Conservation (phyloP, 2,113 vertebrate species). For the Eulacestoma nigropectus region DNA sequence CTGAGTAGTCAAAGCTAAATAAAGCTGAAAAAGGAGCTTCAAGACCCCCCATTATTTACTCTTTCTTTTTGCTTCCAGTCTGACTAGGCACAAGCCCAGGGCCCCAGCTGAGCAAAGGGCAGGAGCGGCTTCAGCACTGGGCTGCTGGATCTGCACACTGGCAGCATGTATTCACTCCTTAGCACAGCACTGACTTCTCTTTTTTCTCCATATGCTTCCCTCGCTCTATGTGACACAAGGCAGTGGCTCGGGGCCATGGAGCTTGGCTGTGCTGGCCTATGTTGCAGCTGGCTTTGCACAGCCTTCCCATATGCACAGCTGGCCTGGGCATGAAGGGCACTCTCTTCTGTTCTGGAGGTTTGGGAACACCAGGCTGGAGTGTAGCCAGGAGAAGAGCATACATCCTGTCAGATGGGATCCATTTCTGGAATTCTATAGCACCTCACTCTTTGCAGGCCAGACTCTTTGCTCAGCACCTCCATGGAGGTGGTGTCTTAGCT, state of each 20-base stretch:
- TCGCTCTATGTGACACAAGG: not conserved
- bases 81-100: not conserved
- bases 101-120: not conserved
- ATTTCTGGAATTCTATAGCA: not conserved
- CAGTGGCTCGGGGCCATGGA: not conserved
- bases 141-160: not conserved
- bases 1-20: conserved; percentile 33
- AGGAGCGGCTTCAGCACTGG: not conserved
- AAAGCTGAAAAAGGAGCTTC: conserved; percentile 51
- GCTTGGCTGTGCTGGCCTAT: not conserved
- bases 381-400: not conserved
- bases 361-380: not conserved
- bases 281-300: not conserved
- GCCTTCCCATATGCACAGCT: not conserved
- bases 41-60: conserved; percentile 30
- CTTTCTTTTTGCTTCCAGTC: conserved; percentile 37
- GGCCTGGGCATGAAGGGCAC: rapidly evolving
- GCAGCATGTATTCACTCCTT: not conserved
- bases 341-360: not conserved
- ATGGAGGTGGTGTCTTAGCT: not conserved
- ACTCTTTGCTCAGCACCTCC: not conserved
- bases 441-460: not conserved
- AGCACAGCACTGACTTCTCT: not conserved
- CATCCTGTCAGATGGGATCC: not conserved
- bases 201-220: not conserved